Evolutionary conservation across 2,797 vertebrate genomes (phyloP).

Genomic region (Dendrocincla fuliginosa): DNA sequence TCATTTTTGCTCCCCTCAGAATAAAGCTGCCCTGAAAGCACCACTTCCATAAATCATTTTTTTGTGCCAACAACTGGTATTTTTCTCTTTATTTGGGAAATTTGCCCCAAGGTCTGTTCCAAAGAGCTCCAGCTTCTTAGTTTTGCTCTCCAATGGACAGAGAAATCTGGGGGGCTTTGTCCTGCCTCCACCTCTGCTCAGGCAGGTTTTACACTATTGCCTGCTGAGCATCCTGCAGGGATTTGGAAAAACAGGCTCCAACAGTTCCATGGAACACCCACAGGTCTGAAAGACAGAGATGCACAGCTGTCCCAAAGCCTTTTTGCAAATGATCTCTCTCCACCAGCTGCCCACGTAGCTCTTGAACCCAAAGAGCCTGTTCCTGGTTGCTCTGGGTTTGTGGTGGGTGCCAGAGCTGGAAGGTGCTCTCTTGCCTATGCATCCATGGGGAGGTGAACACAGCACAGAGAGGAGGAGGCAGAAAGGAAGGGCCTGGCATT

Average conservation of each 20-base stretch:
- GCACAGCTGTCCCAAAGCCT: neutral
- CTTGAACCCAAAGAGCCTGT: neutral
- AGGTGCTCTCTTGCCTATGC: neutral
- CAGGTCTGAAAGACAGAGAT: neutral
- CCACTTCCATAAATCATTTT: neutral
- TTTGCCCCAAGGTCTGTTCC: neutral
- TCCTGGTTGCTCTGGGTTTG: neutral
- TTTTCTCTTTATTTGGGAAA: neutral
- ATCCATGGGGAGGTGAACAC: neutral
- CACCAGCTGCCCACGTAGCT: neutral
- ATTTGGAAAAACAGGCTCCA: neutral
- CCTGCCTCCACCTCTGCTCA: neutral
- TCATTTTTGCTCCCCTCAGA: neutral
- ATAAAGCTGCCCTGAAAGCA: neutral
- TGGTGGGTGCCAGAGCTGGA: neutral
- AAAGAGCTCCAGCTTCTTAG: neutral
- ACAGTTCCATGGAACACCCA: fast-evolving
- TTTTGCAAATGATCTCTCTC: neutral
- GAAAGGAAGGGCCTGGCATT: neutral
- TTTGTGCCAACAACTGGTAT: neutral
- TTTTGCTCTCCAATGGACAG: neutral
- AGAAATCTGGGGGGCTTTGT: neutral
- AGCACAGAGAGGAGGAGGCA: neutral
- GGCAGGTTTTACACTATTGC: neutral
- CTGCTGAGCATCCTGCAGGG: neutral